Base-by-base conservation (phyloP, 1,140 invertebrate species). In the Drosophila kohkoa region DNA sequence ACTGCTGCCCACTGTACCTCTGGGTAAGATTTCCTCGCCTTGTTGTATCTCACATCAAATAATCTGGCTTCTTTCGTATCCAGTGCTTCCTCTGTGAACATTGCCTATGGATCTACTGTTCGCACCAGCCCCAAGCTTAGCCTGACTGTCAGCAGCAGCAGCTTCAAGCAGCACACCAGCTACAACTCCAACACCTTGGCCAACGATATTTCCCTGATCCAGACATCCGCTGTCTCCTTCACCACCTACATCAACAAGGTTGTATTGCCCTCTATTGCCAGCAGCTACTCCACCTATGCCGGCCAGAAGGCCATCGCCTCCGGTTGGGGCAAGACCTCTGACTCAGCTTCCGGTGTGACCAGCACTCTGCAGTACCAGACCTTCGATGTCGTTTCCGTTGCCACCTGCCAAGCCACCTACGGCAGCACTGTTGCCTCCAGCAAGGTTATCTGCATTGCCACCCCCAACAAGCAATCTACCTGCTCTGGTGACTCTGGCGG, bases 1-100 rank as follows among this genome's bases (percentile, higher is more conserved):
- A 94, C 94, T 7, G 94, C 95, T 16, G 95, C 94, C 16, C 95
- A 96, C 77, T 95, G 95, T 76, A 75, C 73, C 45, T 49, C 13
- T 49, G 70, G 81, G 81, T 85, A 60, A 70, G 75, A 32, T 32
- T 0, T 25, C 20, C 20, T 4, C 20, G 20, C 20, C 6, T 38
- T 38, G 35, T 8, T 11, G 2, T 43, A 7, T 0, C 10, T 13
- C 43, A 32, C 10, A 11, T 5, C 11, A 30, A 30, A 10, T 38
- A n/a, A 43, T n/a, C 1, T 28, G 1, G 1, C 2, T 38, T 55
- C 3, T 10, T n/a, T 7, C 20, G 5, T n/a, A 5, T 66, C 5
- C 48, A 91, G 85, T 72, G 82, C 85, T 6, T 55, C 74, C 2
- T 4, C 52, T 5, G 90, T 80, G 60, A 82, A 68, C 74, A 43